phyloP scores from a whole-genome alignment of 2,797 vertebrate species.

The Pagetopsis macropterus region DNA sequence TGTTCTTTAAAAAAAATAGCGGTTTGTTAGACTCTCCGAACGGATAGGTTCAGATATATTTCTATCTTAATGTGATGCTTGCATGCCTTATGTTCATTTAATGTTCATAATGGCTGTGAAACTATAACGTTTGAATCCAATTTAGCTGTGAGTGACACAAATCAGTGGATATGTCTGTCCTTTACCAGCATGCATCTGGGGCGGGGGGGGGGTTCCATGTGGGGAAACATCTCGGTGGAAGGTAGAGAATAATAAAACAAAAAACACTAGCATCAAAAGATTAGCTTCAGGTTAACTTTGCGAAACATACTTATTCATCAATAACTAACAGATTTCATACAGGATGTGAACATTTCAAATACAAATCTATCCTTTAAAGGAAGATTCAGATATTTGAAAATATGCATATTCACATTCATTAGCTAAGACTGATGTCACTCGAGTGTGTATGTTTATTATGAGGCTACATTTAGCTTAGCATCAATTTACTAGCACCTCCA shows the following conservation, averaged over 20 bases:
- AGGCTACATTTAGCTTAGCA: not conserved
- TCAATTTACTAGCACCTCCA: not conserved
- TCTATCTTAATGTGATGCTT: not conserved
- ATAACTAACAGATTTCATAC: not conserved
- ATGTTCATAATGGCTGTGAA: not conserved
- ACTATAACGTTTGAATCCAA: not conserved
- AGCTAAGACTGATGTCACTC: not conserved
- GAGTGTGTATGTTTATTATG: not conserved
- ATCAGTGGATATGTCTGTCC: not conserved
- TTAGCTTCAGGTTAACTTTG: not conserved
- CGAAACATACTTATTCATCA: not conserved
- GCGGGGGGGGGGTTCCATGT: not conserved
- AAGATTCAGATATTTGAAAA: not conserved
- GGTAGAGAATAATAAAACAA: not conserved
- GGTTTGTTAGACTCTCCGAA: not conserved
- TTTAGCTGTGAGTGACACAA: not conserved
- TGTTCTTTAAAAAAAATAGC: too few relatives aligned
- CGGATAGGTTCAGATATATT: not conserved
- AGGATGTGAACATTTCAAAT: not conserved
- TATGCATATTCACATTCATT: not conserved
- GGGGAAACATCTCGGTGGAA: not conserved
- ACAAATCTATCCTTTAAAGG: not conserved
- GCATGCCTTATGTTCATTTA: not conserved
- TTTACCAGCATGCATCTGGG: not conserved
- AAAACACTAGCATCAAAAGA: not conserved